These are phyloP conservation scores for Emydoidea blandingii DNA, from an alignment of 2,797 vertebrate species.

Conservation along the genomic window DNA sequence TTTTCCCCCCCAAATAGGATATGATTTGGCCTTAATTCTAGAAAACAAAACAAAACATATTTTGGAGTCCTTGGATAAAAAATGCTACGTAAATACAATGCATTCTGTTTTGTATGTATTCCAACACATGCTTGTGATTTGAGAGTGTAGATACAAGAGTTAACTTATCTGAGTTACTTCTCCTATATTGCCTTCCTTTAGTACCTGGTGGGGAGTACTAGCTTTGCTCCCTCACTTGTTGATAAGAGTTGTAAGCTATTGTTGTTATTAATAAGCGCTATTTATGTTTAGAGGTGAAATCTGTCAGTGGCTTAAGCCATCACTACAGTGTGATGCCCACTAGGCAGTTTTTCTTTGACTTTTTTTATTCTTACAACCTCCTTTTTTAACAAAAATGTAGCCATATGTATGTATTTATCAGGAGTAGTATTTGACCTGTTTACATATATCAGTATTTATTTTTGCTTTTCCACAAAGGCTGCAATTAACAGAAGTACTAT, in stretches of 20 bases:
- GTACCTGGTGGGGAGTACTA: background rate
- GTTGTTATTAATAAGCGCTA: background rate
- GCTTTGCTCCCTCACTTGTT: background rate
- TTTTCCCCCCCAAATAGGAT: background rate
- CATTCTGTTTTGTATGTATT: background rate
- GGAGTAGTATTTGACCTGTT: background rate
- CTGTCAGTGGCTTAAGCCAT: background rate
- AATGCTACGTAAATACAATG: background rate
- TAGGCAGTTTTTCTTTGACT: background rate
- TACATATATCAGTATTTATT: constrained; percentile 6
- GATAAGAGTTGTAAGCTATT: background rate
- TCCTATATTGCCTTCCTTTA: background rate
- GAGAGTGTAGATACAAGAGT: background rate
- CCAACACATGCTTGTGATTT: background rate
- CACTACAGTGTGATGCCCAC: background rate
- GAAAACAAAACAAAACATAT: background rate
- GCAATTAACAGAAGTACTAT: background rate
- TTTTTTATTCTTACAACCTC: background rate
- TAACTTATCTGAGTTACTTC: background rate
- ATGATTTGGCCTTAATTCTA: background rate
- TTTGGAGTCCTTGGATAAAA: background rate
- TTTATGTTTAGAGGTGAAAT: background rate
- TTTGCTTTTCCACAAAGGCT: background rate
- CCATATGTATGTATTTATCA: background rate
- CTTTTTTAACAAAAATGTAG: too few species aligned